These are phyloP conservation scores for Myotis myotis DNA, from an alignment of 2,797 vertebrate genomes.

Conservation along the genomic window DNA sequence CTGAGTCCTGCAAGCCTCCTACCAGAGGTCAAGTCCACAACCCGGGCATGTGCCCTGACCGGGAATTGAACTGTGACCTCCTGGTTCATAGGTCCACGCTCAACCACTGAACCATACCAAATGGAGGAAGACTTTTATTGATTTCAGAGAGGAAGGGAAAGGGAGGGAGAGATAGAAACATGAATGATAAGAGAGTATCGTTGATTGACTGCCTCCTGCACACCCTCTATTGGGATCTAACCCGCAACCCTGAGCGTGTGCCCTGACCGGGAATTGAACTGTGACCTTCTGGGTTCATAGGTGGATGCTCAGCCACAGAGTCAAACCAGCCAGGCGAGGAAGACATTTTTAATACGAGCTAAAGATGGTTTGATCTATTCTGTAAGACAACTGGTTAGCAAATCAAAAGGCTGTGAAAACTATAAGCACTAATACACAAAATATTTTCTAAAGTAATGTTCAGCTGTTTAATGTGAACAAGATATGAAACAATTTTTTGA, in stretches of 20 bases:
- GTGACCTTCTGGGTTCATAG: too few relatives aligned
- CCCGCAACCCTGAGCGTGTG: neutral
- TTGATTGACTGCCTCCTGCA: too few relatives aligned
- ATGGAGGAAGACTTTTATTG: too few relatives aligned
- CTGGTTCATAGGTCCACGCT: too few relatives aligned
- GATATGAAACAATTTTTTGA: constrained; percentile 36
- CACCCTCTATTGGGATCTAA: too few relatives aligned
- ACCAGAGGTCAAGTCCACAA: too few relatives aligned
- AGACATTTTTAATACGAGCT: neutral
- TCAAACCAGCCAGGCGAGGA: neutral
- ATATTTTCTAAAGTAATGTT: constrained; percentile 46
- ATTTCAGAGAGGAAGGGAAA: neutral
- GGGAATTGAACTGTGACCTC: too few relatives aligned
- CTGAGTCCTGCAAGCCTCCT: too few relatives aligned
- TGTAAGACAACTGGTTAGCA: constrained; percentile 6
- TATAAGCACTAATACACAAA: neutral
- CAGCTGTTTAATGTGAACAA: constrained; percentile 31
- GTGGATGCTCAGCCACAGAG: neutral
- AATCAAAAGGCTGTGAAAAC: neutral
- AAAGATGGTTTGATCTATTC: neutral
- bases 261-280: neutral
- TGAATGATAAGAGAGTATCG: too few relatives aligned
- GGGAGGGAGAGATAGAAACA: neutral
- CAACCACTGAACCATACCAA: too few relatives aligned
- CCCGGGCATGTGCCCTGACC: too few relatives aligned